These are phyloP conservation scores for Mareca strepera DNA, from an alignment of 2,797 vertebrate genomes.

Conservation along the genomic window DNA sequence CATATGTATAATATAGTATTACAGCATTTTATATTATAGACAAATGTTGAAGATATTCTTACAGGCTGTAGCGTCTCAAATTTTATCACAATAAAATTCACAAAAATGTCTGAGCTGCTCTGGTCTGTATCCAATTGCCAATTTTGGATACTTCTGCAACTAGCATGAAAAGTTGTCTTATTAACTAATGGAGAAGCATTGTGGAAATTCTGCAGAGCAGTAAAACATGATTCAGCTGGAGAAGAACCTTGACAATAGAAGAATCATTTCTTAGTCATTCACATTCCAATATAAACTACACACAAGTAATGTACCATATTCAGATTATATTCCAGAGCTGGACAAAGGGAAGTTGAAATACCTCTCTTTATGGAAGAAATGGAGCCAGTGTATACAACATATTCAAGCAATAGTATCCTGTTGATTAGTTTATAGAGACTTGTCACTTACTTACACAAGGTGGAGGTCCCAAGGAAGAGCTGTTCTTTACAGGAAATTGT, in stretches of 20 bases:
- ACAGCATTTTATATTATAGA: not conserved
- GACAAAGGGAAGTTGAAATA: not conserved
- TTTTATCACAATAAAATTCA: not conserved
- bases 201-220: constrained; percentile 18
- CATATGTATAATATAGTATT: not conserved
- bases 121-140: not conserved
- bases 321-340: not conserved
- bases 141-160: constrained; percentile 4
- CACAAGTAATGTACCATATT: not conserved
- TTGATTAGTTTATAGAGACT: not conserved
- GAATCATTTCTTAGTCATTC: not conserved
- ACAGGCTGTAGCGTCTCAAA: not conserved
- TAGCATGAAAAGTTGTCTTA: not conserved
- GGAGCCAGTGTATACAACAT: not conserved
- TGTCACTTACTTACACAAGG: not conserved
- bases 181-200: not conserved
- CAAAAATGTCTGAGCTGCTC: not conserved
- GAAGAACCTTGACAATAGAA: not conserved
- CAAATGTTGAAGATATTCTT: not conserved
- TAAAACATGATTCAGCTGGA: constrained; percentile 2
- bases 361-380: not conserved
- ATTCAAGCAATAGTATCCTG: not conserved
- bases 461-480: not conserved
- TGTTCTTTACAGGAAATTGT: not conserved
- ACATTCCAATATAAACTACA: not conserved